phyloP scores from a whole-genome alignment of 1,140 invertebrate genomes.

The Araneus ventricosus region DNA sequence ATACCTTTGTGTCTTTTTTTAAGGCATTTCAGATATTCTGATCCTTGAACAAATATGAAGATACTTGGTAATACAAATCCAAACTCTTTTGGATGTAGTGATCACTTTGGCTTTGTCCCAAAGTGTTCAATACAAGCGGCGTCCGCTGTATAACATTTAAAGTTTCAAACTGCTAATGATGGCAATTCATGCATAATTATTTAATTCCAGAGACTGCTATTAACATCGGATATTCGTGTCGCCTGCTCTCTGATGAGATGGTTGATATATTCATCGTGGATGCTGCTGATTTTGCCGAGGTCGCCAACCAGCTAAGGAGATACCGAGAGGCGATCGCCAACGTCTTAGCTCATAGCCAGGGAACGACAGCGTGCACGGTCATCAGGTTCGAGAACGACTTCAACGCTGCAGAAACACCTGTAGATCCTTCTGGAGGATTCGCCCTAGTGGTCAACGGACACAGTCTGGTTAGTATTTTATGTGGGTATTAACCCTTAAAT shows the following conservation, averaged over 20 bases:
- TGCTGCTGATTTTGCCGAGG: conserved; percentile 90
- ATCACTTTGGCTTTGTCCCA: no score
- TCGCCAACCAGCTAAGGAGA: conserved; percentile 88
- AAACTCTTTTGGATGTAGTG: no score
- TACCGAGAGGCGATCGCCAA: conserved; percentile 86
- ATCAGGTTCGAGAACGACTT: conserved; percentile 57
- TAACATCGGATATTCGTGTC: conserved; percentile 99
- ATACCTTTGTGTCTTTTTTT: no score
- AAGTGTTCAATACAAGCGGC: no score
- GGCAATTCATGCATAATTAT: no score
- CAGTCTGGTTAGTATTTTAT: conserved; percentile 85
- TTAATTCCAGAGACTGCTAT: conserved; percentile 92
- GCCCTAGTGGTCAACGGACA: conserved; percentile 98
- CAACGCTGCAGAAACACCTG: conserved; percentile 57
- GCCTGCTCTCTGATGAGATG: conserved; percentile 97
- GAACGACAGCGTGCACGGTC: neutral
- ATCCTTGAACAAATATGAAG: no score
- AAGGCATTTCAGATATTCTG: no score
- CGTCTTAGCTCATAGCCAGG: conserved; percentile 46
- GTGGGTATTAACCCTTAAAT: no score
- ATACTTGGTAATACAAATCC: no score
- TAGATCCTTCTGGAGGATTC: conserved; percentile 86
- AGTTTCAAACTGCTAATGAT: no score
- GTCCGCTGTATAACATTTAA: no score
- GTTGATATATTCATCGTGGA: conserved; percentile 97